A percentile compares a stretch with the other conserved stretches of the same genome.
phyloP scores from a whole-genome alignment of 1,140 invertebrate species.

The Eufriesea mexicana region DNA sequence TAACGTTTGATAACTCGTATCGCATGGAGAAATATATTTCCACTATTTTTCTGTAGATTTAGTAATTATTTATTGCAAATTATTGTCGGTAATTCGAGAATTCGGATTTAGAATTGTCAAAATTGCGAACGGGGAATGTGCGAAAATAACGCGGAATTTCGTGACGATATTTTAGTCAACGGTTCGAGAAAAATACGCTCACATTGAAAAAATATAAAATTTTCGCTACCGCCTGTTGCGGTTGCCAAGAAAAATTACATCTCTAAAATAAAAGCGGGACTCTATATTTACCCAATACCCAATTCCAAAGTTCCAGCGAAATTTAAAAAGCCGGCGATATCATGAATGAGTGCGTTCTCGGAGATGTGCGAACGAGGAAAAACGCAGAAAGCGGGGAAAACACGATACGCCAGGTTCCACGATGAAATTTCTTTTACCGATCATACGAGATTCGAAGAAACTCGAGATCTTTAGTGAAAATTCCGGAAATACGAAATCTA shows the following conservation, averaged over 20 bases:
- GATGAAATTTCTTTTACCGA: too few species aligned
- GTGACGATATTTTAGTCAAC: neutral
- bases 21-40: too few species aligned
- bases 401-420: too few species aligned
- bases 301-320: neutral
- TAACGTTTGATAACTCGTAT: too few species aligned
- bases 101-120: neutral
- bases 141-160: neutral
- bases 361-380: too few species aligned
- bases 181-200: neutral
- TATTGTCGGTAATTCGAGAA: neutral
- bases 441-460: too few species aligned
- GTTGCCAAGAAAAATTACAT: conserved; percentile 15
- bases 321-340: too few species aligned
- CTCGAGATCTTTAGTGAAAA: too few species aligned
- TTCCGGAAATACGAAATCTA: too few species aligned
- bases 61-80: too few species aligned
- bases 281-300: conserved; percentile 4
- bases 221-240: neutral
- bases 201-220: neutral
- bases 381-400: too few species aligned
- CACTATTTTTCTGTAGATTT: too few species aligned
- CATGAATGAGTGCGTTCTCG: neutral
- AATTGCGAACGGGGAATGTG: neutral
- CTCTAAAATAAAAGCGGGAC: conserved; percentile 8